These are phyloP conservation scores for Pandemis heparana DNA, from an alignment of 2,888 invertebrate species.

Conservation along the genomic window DNA sequence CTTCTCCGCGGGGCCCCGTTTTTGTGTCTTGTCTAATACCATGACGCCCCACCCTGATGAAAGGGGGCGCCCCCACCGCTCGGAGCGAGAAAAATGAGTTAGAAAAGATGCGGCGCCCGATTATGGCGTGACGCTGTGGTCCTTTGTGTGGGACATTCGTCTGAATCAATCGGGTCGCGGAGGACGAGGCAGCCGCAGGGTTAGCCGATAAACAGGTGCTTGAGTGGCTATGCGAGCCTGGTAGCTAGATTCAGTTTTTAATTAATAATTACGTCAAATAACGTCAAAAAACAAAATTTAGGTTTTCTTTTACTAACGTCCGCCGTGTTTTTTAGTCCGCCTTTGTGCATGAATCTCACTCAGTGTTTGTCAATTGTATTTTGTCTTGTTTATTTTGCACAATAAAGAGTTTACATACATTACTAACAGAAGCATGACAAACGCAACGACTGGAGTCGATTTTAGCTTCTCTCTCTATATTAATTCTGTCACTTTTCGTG, in stretches of 20 bases:
- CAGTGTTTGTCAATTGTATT: no score
- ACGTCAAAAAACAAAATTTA: no score
- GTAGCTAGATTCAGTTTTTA: constrained; percentile 43
- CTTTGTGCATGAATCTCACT: no score
- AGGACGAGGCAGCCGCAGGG: constrained; percentile 61
- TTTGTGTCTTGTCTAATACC: constrained; percentile 86
- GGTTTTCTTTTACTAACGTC: no score
- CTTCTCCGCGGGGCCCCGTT: constrained; percentile 78
- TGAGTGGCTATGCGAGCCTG: constrained; percentile 52
- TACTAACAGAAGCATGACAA: no score
- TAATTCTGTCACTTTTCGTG: no score
- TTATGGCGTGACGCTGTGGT: constrained; percentile 77
- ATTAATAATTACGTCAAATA: no score
- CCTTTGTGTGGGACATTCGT: constrained; percentile 79
- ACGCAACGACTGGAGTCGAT: no score
- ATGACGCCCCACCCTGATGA: constrained; percentile 81
- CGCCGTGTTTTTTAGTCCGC: no score
- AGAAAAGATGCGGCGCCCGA: constrained; percentile 85
- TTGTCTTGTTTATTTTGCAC: no score
- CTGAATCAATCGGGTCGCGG: constrained; percentile 77
- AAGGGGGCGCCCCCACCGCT: constrained; percentile 59
- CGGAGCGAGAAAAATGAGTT: constrained; percentile 85
- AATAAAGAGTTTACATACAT: no score
- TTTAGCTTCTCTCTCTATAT: no score
- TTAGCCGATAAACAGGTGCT: constrained; percentile 58